Base-by-base conservation (phyloP, 2,113 vertebrate species). In the Camelus bactrianus region DNA sequence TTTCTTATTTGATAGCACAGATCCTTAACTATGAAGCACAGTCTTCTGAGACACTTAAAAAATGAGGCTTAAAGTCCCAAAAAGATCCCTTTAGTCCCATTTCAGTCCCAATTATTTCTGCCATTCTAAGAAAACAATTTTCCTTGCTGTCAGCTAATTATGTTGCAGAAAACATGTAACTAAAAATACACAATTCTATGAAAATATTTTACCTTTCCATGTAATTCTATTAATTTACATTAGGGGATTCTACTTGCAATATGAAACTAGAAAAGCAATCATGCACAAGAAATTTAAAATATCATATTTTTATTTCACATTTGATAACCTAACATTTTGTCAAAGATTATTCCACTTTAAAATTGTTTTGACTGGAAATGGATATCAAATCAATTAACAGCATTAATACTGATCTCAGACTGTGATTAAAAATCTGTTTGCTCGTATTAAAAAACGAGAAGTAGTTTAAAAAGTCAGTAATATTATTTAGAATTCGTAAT, bases 401-500 rank as follows among this genome's bases (percentile, higher is more conserved):
- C 28, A 28, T 52, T 80, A 64, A 79, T 64, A 75, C 26, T 84
- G 35, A 13, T 13, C 17, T 12, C 24, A 91, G 15, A 22, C 10
- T 76, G 67, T 86, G 16, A 83, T 58, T 52, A 56, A 89, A 58
- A 81, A 69, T 50, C 67, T 16, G 14, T 58, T 69, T 28, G 62
- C 4, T 86, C n/a, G 75, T 16, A 79, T 35, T 79, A 73, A 92
- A 52, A 83, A 80, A 64, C 13, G 56, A 16, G n/a, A 86, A 73
- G 35, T 64, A 80, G 56, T 82, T 83, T 70, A 70, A 90, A 91
- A 85, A 16, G 9, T 67, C 17, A 42, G 16, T 73, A 85, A 67
- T 65, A 90, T 60, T 28, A 54, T 24, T 81, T 84, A 84, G 22
- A 95, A 79, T 92, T 46, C 84, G 81, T 92, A 81, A 88, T 67